Evolutionary conservation across 1,140 invertebrate species (phyloP).

Genomic region (Penaeus chinensis): DNA sequence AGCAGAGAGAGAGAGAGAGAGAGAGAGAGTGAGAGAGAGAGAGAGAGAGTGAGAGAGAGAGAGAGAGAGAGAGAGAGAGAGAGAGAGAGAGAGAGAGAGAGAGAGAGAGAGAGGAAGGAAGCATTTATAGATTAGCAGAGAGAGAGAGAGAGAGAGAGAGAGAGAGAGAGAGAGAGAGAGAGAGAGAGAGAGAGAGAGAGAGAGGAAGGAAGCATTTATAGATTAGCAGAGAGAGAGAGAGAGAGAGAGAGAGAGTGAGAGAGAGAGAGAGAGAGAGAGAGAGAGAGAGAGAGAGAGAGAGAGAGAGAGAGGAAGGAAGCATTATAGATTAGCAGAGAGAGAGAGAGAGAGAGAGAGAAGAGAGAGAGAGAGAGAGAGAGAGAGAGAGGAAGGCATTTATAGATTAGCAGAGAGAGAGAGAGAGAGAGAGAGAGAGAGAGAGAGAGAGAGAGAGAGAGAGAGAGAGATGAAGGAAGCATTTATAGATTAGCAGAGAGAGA

Average conservation of each 20-base stretch:
- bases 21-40: background rate
- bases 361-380: constrained; percentile 10
- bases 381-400: background rate
- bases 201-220: background rate
- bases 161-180: constrained; percentile 5
- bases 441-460: too few relatives aligned
- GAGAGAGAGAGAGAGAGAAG: background rate
- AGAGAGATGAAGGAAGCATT: too few relatives aligned
- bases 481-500: too few relatives aligned
- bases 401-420: background rate
- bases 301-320: background rate
- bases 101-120: background rate
- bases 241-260: background rate
- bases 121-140: background rate
- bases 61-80: background rate
- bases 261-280: background rate
- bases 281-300: constrained; percentile 5
- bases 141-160: background rate
- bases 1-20: background rate
- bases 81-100: background rate
- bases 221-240: constrained; percentile 7
- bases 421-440: too few relatives aligned
- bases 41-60: background rate
- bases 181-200: background rate
- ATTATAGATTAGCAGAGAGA: constrained; percentile 1